Conservation (phyloP, 2,888 invertebrate genomes). For the Habrosyne pyritoides region DNA sequence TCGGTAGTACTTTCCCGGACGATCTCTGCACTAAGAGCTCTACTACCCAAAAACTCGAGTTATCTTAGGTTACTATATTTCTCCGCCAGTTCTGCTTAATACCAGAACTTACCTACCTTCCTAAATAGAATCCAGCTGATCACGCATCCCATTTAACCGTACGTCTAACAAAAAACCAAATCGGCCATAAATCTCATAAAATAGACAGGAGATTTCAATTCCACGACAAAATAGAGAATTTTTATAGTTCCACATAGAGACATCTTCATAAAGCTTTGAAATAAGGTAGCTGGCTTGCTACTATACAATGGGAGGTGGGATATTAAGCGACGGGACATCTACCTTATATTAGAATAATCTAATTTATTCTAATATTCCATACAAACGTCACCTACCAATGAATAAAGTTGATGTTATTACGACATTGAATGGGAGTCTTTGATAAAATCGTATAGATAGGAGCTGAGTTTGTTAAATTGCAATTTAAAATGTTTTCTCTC, state of each 20-base stretch:
- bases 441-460: background rate
- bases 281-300: conserved; percentile 4
- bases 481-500: background rate
- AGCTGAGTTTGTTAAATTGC: background rate
- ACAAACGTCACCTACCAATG: conserved; percentile 10
- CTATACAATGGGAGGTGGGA: conserved; percentile 8
- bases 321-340: conserved; percentile 10
- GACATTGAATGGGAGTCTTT: background rate
- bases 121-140: too few relatives aligned
- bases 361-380: conserved; percentile 23
- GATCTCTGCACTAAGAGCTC: too few relatives aligned
- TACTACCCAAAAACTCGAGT: too few relatives aligned
- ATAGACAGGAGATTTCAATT: conserved; percentile 34
- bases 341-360: conserved; percentile 15
- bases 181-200: conserved; percentile 35
- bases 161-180: conserved; percentile 24
- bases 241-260: conserved; percentile 4
- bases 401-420: background rate
- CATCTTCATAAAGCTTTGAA: conserved; percentile 7
- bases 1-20: too few relatives aligned
- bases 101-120: too few relatives aligned
- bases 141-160: background rate
- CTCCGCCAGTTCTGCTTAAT: too few relatives aligned
- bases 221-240: background rate
- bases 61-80: too few relatives aligned